phyloP scores from a whole-genome alignment of 2,797 vertebrate species.

The Leptatherina wallacei region DNA sequence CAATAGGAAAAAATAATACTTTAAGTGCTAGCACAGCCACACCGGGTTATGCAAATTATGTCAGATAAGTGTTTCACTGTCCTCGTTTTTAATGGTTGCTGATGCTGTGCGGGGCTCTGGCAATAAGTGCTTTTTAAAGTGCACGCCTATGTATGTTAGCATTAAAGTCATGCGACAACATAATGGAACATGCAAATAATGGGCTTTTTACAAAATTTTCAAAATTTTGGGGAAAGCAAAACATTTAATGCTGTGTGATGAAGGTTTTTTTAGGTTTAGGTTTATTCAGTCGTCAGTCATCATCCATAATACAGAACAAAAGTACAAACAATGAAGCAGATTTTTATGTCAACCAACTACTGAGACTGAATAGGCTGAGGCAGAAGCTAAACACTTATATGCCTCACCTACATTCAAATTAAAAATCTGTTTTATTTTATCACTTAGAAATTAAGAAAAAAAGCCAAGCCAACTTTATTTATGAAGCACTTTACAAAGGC shows the following conservation, averaged over 20 bases:
- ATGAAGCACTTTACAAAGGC: no score
- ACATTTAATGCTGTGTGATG: background rate
- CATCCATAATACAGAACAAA: no score
- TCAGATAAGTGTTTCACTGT: constrained; percentile 59
- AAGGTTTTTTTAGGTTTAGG: no score
- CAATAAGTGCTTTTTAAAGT: constrained; percentile 27
- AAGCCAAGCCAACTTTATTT: no score
- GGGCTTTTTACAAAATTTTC: background rate
- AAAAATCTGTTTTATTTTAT: no score
- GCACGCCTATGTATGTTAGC: constrained; percentile 20
- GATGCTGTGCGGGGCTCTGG: constrained; percentile 27
- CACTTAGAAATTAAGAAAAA: no score
- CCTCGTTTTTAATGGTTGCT: constrained; percentile 47
- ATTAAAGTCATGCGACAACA: background rate
- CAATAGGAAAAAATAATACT: constrained; percentile 45
- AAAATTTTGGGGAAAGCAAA: background rate
- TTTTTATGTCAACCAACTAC: no score
- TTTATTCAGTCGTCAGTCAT: no score
- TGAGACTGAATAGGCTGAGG: no score
- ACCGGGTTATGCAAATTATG: constrained; percentile 59
- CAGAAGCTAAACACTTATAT: no score
- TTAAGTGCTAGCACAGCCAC: constrained; percentile 40
- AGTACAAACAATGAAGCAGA: no score
- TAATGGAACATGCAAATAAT: background rate
- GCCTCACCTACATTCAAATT: no score